Conservation (phyloP, 2,888 invertebrate genomes). For the Heliconius charithonia region DNA sequence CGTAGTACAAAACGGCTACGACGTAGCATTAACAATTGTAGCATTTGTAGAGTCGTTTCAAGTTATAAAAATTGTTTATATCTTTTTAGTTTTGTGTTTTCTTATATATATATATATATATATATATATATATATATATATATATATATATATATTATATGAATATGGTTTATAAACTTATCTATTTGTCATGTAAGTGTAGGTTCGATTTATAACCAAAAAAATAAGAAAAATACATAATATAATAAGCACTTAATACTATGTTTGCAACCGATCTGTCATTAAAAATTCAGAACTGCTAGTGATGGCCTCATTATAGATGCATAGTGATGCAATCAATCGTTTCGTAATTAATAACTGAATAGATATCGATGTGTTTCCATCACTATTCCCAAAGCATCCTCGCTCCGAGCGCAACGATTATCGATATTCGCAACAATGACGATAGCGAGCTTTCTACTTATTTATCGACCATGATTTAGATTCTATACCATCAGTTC, state of each 20-base stretch:
- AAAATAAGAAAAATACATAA: neutral
- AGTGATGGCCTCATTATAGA: neutral
- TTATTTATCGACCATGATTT: slow-evolving; percentile 62
- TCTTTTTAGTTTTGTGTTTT: neutral
- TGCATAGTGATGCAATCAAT: neutral
- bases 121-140: neutral
- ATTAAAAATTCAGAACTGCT: neutral
- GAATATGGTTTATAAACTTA: neutral
- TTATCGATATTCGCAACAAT: slow-evolving; percentile 63
- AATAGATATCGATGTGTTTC: slow-evolving; percentile 14
- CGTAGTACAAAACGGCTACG: slow-evolving; percentile 35
- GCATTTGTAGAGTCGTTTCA: slow-evolving; percentile 28
- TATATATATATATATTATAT: neutral
- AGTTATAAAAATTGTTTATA: slow-evolving; percentile 18
- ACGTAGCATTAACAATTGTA: slow-evolving; percentile 40
- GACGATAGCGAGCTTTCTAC: slow-evolving; percentile 53
- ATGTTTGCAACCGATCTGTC: neutral
- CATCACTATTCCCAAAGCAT: slow-evolving; percentile 42
- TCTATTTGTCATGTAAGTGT: neutral
- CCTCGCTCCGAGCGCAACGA: slow-evolving; percentile 31
- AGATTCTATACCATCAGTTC: slow-evolving; percentile 44
- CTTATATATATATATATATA: neutral
- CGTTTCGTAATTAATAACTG: neutral
- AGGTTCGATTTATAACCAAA: neutral
- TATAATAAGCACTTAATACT: neutral